phyloP scores from a whole-genome alignment of 2,113 vertebrate genomes.

The Colius striatus region DNA sequence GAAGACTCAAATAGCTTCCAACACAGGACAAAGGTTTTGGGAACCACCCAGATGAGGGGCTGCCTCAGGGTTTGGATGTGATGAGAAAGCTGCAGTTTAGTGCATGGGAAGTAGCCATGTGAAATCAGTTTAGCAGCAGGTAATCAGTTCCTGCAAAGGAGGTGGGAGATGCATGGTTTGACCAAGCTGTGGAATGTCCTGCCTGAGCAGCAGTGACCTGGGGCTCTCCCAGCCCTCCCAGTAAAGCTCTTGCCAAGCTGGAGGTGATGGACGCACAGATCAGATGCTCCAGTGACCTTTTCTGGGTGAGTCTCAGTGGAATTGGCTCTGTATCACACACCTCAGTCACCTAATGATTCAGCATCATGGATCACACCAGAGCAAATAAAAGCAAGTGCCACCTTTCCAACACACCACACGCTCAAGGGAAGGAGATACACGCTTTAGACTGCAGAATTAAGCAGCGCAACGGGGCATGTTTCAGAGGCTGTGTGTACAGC shows the following conservation, averaged over 20 bases:
- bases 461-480: neutral
- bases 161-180: neutral
- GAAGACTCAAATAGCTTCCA: neutral
- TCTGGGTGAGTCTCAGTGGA: neutral
- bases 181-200: neutral
- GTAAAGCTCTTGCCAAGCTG: neutral
- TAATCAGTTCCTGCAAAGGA: neutral
- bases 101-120: neutral
- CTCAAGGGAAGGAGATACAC: neutral
- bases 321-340: neutral
- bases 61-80: accelerated
- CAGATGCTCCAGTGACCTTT: neutral
- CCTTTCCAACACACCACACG: accelerated
- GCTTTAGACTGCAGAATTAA: neutral
- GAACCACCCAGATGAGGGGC: too few relatives aligned
- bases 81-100: neutral
- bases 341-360: neutral
- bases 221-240: neutral
- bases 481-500: neutral
- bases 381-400: neutral
- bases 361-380: accelerated
- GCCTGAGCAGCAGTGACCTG: accelerated
- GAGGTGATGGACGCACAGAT: neutral
- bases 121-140: neutral
- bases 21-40: neutral